Evolutionary conservation across 1,140 invertebrate species (phyloP), one percentile per base, ranked within the genome.

Genomic region (Pogonognathellus flavescens): DNA sequence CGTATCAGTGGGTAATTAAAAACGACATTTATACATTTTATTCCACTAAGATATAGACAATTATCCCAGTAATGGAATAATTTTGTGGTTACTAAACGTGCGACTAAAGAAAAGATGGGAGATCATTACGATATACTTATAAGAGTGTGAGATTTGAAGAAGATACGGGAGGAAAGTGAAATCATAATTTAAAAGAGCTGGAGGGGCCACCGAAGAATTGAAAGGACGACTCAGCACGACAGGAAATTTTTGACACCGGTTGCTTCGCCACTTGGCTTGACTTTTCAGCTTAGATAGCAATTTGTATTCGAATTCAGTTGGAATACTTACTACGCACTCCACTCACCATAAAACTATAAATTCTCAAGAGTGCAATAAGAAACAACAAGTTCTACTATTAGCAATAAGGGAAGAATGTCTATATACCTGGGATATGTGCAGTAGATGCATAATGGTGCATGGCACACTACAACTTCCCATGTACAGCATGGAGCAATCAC

Each of bases 111-210:
- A n/a, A n/a, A n/a, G n/a, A n/a, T n/a, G n/a, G n/a, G n/a, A 41
- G 31, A 1, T 41, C 2, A 41, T 41, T 41, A n/a, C n/a, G 31
- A 6, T 41, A 41, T 6, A 41, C n/a, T 41, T 41, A 41, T 6
- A 16, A 66, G 7, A 25, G 10, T 25, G 14, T 13, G 9, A 55
- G 53, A 18, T 18, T 62, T n/a, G 8, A 4, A n/a, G 3, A 62
- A 18, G 16, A 50, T n/a, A 18, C 14, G 31, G n/a, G 25, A 52
- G 9, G 76, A 80, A 52, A 81, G 50, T 55, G 52, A 57, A 57
- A 82, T 55, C n/a, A 81, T 82, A 82, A 82, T 82, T 82, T 57
- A 82, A 82, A 55, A 82, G 52, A 25, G 52, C 80, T 82, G 52
- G 80, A 82, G 80, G 80, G n/a, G 11, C 18, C 8, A 13, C 57